These are phyloP conservation scores for Uropsilus gracilis DNA, from an alignment of 2,113 vertebrate genomes.

Conservation along the genomic window DNA sequence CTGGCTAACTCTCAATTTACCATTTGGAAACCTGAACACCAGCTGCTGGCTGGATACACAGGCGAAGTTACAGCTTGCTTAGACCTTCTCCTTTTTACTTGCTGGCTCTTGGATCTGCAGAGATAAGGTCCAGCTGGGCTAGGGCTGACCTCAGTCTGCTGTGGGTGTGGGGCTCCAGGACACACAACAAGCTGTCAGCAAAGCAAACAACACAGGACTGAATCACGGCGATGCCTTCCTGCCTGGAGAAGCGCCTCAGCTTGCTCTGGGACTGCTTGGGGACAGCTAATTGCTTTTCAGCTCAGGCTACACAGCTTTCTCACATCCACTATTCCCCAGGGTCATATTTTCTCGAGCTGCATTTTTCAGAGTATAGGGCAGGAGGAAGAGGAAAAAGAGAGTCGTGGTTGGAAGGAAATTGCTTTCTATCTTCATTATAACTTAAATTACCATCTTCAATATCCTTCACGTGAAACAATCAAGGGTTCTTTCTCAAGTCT, in stretches of 20 bases:
- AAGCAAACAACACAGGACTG: constrained; percentile 70
- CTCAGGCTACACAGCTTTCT: constrained; percentile 77
- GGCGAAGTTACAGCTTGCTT: not conserved
- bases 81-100: not conserved
- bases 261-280: constrained; percentile 56
- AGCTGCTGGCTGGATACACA: not conserved
- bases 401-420: constrained; percentile 65
- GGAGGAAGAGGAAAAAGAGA: not conserved
- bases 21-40: not conserved
- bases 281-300: constrained; percentile 61
- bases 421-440: constrained; percentile 72
- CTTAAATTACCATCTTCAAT: constrained; percentile 51
- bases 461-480: constrained; percentile 56
- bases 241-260: constrained; percentile 67
- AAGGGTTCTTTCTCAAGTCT: not conserved
- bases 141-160: not conserved
- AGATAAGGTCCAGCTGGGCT: not conserved
- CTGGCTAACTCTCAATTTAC: not conserved
- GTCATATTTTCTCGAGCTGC: constrained; percentile 66
- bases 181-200: constrained; percentile 74
- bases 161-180: constrained; percentile 24
- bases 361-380: constrained; percentile 31
- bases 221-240: constrained; percentile 76
- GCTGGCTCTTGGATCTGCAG: not conserved
- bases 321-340: constrained; percentile 79